These are phyloP conservation scores for Darevskia mixta DNA, from an alignment of 2,797 vertebrate species.

Conservation along the genomic window DNA sequence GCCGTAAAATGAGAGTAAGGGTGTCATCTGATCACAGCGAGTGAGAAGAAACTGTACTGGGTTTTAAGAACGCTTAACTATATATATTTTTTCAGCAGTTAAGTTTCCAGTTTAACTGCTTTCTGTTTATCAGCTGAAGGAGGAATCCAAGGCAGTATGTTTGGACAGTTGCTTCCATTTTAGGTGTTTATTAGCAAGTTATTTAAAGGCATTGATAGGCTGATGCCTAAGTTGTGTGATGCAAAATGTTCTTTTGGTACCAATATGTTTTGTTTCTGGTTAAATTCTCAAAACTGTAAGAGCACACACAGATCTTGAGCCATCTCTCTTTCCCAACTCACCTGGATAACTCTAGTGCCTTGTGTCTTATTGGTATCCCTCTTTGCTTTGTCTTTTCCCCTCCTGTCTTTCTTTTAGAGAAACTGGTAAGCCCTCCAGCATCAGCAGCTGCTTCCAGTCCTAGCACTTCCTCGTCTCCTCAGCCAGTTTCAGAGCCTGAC, in stretches of 20 bases:
- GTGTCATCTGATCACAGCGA: not conserved
- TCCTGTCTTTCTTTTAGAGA: constrained; percentile 76
- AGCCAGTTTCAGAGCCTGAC: constrained; percentile 85
- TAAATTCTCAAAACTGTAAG: not conserved
- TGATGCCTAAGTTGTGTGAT: not conserved
- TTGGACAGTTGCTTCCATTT: not conserved
- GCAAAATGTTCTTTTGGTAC: not conserved
- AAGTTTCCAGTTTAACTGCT: not conserved
- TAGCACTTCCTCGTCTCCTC: constrained; percentile 87
- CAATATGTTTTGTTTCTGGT: not conserved
- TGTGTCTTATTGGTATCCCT: constrained; percentile 75
- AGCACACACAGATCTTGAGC: constrained; percentile 16
- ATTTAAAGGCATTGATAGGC: not conserved
- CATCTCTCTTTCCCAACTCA: constrained; percentile 69
- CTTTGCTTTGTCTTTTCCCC: constrained; percentile 75
- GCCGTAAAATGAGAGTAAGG: not conserved
- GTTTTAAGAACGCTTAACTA: not conserved
- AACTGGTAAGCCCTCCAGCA: constrained; percentile 86
- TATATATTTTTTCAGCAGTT: not conserved
- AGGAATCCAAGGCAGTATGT: not conserved
- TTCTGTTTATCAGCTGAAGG: not conserved
- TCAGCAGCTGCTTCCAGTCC: constrained; percentile 86
- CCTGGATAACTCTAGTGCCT: constrained; percentile 58
- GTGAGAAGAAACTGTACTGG: not conserved
- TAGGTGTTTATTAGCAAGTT: not conserved